Conservation (phyloP, 2,113 vertebrate genomes). For the Eidolon helvum region DNA sequence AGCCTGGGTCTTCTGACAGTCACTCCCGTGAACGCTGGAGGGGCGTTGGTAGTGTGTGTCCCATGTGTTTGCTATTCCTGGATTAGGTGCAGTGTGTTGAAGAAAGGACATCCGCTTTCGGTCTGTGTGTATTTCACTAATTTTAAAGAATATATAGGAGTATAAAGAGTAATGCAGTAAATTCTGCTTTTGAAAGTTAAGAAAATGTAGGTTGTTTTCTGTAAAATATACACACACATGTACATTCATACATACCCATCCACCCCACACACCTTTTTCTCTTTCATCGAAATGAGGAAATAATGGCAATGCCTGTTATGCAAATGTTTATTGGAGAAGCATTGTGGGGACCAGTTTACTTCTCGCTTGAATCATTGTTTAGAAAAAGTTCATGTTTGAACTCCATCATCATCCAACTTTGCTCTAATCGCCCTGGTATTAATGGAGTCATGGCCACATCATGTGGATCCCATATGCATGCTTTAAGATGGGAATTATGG, state of each 20-base stretch:
- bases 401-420: slow-evolving; percentile 48
- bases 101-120: neutral
- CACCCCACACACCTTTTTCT: neutral
- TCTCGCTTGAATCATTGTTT: slow-evolving; percentile 74
- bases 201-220: neutral
- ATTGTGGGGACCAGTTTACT: slow-evolving; percentile 18
- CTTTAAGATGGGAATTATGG: neutral
- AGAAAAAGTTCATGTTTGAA: slow-evolving; percentile 67
- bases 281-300: slow-evolving; percentile 68
- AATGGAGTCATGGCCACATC: slow-evolving; percentile 51
- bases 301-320: slow-evolving; percentile 9
- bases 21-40: neutral
- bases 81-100: neutral
- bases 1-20: too few relatives aligned
- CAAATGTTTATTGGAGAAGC: slow-evolving; percentile 67
- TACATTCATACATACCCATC: neutral
- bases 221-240: neutral
- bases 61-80: neutral
- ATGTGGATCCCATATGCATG: slow-evolving; percentile 69
- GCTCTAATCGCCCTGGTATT: slow-evolving; percentile 58
- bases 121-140: neutral
- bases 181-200: neutral
- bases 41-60: accelerated
- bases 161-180: neutral
- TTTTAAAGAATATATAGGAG: slow-evolving; percentile 66